Evolutionary conservation across 2,797 vertebrate genomes (phyloP).

Genomic region (Morus bassanus): DNA sequence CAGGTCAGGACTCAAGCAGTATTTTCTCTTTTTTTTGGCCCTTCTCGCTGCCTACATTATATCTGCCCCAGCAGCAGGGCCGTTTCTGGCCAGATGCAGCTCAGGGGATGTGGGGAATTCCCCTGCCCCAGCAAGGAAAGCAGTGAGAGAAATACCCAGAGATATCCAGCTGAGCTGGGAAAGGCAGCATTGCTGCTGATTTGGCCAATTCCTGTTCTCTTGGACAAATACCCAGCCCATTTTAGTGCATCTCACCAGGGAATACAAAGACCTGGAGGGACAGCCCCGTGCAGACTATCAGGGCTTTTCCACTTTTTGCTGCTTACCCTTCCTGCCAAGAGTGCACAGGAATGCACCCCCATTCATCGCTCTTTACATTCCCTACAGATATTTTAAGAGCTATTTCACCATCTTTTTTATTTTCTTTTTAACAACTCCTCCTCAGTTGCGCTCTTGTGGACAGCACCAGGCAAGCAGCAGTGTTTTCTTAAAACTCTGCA

Average conservation of each 20-base stretch:
- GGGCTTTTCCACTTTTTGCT: background rate
- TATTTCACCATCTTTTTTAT: background rate
- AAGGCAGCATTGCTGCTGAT: background rate
- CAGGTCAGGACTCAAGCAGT: too few species aligned
- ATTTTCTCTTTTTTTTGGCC: background rate
- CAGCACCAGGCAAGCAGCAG: background rate
- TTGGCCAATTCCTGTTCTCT: background rate
- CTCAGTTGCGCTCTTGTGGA: background rate
- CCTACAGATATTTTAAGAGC: background rate
- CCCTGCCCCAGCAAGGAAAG: background rate
- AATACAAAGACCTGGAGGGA: accelerated
- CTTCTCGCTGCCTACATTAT: accelerated
- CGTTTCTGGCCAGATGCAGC: background rate
- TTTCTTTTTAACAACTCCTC: background rate
- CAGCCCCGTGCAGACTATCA: background rate
- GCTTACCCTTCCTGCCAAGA: background rate
- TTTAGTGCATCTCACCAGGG: background rate
- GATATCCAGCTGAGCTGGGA: background rate
- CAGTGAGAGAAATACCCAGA: background rate
- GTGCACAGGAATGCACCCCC: background rate
- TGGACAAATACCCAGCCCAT: background rate
- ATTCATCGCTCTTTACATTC: background rate
- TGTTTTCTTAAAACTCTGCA: background rate
- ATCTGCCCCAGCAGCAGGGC: background rate
- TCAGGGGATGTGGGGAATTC: background rate